Evolutionary conservation across 2,113 vertebrate species (phyloP).

Genomic region (Sander vitreus): DNA sequence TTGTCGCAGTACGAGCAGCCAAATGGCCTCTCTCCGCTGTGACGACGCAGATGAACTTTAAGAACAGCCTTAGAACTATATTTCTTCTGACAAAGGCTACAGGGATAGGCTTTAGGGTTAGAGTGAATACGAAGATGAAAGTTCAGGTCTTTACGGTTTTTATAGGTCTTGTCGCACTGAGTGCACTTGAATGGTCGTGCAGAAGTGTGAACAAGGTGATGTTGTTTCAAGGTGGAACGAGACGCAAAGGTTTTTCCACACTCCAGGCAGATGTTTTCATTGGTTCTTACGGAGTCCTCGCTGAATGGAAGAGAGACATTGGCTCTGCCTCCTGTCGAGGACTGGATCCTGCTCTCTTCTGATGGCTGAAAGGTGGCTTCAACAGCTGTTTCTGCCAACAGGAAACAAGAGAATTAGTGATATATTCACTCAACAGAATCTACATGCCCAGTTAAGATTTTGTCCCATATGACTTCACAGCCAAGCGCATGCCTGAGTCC

Average conservation of each 20-base stretch:
- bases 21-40: slow-evolving; percentile 62
- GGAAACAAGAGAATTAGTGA: background rate
- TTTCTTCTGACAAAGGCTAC: slow-evolving; percentile 28
- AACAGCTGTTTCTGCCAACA: background rate
- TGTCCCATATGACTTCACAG: too few relatives aligned
- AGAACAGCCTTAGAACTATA: slow-evolving; percentile 46
- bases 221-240: too few relatives aligned
- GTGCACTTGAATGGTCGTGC: slow-evolving; percentile 13
- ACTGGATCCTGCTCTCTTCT: too few relatives aligned
- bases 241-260: too few relatives aligned
- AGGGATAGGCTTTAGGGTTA: background rate
- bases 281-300: too few relatives aligned
- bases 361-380: too few relatives aligned
- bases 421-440: too few relatives aligned
- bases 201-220: background rate
- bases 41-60: slow-evolving; percentile 48
- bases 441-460: too few relatives aligned
- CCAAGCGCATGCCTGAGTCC: too few relatives aligned
- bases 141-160: background rate
- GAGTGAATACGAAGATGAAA: background rate
- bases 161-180: background rate
- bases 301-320: too few relatives aligned
- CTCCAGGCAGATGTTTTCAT: too few relatives aligned
- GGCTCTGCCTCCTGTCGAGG: too few relatives aligned
- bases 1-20: slow-evolving; percentile 40